Conservation (phyloP, 2,888 invertebrate genomes). For the Archips crataeganus region DNA sequence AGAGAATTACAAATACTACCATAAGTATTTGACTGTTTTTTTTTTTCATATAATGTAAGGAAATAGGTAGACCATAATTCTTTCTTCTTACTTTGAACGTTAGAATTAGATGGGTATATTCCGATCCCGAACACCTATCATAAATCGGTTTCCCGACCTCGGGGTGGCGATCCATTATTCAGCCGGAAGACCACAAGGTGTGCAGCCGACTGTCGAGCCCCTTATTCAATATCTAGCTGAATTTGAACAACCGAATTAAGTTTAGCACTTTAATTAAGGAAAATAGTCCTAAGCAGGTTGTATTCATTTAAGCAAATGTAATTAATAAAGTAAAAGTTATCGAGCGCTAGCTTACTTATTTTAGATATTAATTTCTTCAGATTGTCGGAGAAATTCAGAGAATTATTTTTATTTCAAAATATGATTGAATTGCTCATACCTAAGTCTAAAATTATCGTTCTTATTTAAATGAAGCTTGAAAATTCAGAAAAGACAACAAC, state of each 20-base stretch:
- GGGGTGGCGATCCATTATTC: conserved; percentile 28
- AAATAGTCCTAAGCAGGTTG: no score
- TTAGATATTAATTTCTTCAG: no score
- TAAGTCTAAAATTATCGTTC: no score
- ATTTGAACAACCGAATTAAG: neutral
- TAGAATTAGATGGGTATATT: conserved; percentile 9
- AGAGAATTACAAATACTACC: no score
- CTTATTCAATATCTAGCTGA: conserved; percentile 2
- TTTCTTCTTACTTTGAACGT: neutral
- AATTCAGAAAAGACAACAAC: neutral
- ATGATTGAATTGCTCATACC: no score
- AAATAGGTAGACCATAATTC: no score
- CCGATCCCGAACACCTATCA: conserved; percentile 25
- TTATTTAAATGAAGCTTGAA: no score
- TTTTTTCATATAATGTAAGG: neutral
- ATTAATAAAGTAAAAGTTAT: no score
- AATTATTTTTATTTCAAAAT: neutral
- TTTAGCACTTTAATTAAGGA: neutral
- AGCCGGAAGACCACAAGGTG: conserved; percentile 27
- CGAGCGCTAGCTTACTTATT: neutral
- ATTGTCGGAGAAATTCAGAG: no score
- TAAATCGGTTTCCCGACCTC: conserved; percentile 25
- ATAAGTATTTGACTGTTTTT: no score
- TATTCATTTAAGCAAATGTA: no score
- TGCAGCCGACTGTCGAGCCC: conserved; percentile 18